A percentile compares a stretch with the other conserved stretches of the same genome.
These are phyloP conservation scores for Astur gentilis DNA, from an alignment of 2,113 vertebrate species.

Conservation along the genomic window DNA sequence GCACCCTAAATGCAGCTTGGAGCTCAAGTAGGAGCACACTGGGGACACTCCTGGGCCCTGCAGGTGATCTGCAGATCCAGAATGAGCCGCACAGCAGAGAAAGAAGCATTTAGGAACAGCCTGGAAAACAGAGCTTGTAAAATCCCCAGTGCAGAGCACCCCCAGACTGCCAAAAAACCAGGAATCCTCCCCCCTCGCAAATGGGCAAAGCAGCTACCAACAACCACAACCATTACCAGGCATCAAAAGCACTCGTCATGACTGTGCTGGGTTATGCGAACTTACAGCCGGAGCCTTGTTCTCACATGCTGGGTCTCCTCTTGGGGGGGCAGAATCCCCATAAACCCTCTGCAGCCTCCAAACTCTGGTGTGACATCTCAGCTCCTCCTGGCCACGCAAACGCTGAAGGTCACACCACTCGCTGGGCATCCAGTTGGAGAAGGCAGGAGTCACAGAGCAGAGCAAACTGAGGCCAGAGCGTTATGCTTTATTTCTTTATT, in stretches of 20 bases:
- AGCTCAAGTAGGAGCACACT: not conserved
- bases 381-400: not conserved
- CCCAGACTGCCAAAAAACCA: not conserved
- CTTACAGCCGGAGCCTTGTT: not conserved
- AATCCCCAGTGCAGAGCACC: not conserved
- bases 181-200: not conserved
- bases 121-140: not conserved
- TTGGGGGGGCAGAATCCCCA: not conserved
- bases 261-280: not conserved
- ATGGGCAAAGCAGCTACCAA: not conserved
- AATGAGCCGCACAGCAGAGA: not conserved
- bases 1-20: fast-evolving
- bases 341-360: not conserved
- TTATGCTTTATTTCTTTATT: conserved; percentile 39
- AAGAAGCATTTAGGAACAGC: not conserved
- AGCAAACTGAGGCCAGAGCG: not conserved
- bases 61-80: not conserved
- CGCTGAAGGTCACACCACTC: fast-evolving
- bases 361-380: fast-evolving
- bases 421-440: not conserved
- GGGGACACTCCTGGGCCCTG: not conserved
- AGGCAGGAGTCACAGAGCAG: not conserved
- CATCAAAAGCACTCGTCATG: not conserved
- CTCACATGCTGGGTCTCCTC: not conserved
- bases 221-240: not conserved